Evolutionary conservation across 2,888 invertebrate species (phyloP).

Genomic region (Drosophila rellima): DNA sequence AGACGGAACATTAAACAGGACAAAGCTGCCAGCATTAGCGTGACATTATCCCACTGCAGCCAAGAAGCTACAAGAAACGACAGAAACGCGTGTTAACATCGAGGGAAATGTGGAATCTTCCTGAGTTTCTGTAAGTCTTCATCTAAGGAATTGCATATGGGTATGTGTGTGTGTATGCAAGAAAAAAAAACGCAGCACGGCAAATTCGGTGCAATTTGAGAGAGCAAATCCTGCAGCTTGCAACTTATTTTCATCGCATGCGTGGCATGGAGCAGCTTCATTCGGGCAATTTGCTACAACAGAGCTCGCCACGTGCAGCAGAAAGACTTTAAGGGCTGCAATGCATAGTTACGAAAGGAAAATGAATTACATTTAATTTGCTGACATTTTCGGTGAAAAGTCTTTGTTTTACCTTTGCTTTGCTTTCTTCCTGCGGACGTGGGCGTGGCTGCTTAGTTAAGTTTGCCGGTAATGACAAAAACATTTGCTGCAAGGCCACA

Average conservation of each 20-base stretch:
- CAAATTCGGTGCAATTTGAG: constrained; percentile 76
- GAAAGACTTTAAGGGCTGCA: constrained; percentile 46
- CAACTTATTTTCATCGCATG: constrained; percentile 79
- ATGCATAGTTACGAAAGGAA: constrained; percentile 53
- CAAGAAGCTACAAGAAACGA: constrained; percentile 67
- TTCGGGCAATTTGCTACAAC: constrained; percentile 77
- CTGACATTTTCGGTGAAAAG: constrained; percentile 66
- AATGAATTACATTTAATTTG: constrained; percentile 79
- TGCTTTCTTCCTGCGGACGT: background rate
- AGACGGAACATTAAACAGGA: constrained; percentile 67
- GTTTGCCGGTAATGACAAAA: constrained; percentile 69
- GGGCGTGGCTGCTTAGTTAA: constrained; percentile 33
- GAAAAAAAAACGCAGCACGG: constrained; percentile 38
- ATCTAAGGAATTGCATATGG: constrained; percentile 17
- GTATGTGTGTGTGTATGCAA: constrained; percentile 9
- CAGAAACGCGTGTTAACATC: constrained; percentile 68
- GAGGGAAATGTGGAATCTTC: constrained; percentile 51
- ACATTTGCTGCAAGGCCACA: constrained; percentile 67
- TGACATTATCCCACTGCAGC: constrained; percentile 74
- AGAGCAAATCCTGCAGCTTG: constrained; percentile 78
- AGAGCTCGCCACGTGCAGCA: constrained; percentile 67
- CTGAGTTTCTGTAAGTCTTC: constrained; percentile 35
- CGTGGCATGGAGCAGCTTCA: constrained; percentile 71
- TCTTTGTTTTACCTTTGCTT: constrained; percentile 46
- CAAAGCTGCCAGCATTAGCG: constrained; percentile 76